Percentiles rank a stretch among this genome's conserved stretches.
These are phyloP conservation scores for Troides oblongomaculatus DNA, from an alignment of 2,888 invertebrate genomes.

Conservation along the genomic window DNA sequence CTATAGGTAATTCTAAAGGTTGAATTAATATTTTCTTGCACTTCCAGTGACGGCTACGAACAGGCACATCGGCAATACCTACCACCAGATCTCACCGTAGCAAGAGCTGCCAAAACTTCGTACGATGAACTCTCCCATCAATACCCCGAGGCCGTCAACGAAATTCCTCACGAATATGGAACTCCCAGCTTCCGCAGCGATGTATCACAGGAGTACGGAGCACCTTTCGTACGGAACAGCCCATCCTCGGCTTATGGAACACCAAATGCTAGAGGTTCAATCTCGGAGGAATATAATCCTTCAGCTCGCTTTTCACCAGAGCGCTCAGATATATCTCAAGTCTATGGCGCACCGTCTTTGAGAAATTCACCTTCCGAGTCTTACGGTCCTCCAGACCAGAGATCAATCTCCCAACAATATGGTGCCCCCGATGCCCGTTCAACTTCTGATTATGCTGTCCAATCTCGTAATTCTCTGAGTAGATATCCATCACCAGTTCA, in stretches of 20 bases:
- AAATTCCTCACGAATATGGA: conserved; percentile 13
- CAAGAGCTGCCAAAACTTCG: background rate
- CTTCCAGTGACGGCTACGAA: conserved; percentile 57
- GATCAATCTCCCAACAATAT: background rate
- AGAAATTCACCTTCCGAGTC: background rate
- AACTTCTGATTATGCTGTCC: no score
- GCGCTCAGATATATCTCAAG: background rate
- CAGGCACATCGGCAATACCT: conserved; percentile 44
- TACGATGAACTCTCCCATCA: background rate
- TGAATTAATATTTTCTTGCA: background rate
- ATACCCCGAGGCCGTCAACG: background rate
- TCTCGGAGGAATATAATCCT: background rate
- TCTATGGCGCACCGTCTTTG: background rate
- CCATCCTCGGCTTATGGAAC: conserved; percentile 9
- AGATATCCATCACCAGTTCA: conserved; percentile 37
- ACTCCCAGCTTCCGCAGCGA: conserved; percentile 30
- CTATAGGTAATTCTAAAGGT: no score
- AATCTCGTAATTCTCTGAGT: no score
- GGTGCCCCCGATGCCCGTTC: background rate
- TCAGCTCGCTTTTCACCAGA: no score
- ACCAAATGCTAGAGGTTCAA: conserved; percentile 31
- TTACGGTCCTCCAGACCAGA: background rate
- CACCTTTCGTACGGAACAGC: conserved; percentile 23
- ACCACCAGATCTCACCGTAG: conserved; percentile 35
- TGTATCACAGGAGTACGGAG: conserved; percentile 40